Evolutionary conservation across 2,888 invertebrate genomes (phyloP).

Genomic region (Cremastinae sp.): DNA sequence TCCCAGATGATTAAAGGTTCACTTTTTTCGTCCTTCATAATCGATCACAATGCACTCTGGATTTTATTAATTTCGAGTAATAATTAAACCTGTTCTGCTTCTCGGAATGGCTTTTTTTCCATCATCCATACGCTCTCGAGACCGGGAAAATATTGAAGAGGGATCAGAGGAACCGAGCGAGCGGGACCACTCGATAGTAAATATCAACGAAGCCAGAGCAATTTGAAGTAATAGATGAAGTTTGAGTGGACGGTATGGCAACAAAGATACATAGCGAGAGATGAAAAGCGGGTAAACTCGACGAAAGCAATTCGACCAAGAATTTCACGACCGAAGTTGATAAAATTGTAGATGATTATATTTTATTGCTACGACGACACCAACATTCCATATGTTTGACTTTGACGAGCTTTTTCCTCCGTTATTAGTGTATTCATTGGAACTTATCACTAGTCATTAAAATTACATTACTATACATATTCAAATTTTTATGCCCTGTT

Average conservation of each 20-base stretch:
- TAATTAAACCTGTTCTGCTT: too few species aligned
- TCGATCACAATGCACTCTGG: too few species aligned
- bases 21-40: too few species aligned
- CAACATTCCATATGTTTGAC: conserved; percentile 36
- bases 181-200: conserved; percentile 41
- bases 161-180: conserved; percentile 1
- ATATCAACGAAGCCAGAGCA: conserved; percentile 56
- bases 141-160: conserved; percentile 13
- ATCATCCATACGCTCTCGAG: too few species aligned
- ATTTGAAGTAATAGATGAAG: conserved; percentile 60
- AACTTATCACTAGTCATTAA: too few species aligned
- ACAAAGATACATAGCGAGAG: conserved; percentile 31
- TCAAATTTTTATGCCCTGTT: too few species aligned
- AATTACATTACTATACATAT: too few species aligned
- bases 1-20: too few species aligned
- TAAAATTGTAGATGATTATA: conserved; percentile 39
- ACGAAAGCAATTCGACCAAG: conserved; percentile 40
- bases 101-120: too few species aligned
- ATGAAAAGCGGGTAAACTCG: conserved; percentile 48
- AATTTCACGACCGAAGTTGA: conserved; percentile 27
- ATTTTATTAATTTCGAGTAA: too few species aligned
- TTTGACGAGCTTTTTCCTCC: too few species aligned
- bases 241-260: conserved; percentile 35
- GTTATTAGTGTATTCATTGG: too few species aligned
- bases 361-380: conserved; percentile 33